phyloP scores from a whole-genome alignment of 2,113 vertebrate species.

The Egretta garzetta region DNA sequence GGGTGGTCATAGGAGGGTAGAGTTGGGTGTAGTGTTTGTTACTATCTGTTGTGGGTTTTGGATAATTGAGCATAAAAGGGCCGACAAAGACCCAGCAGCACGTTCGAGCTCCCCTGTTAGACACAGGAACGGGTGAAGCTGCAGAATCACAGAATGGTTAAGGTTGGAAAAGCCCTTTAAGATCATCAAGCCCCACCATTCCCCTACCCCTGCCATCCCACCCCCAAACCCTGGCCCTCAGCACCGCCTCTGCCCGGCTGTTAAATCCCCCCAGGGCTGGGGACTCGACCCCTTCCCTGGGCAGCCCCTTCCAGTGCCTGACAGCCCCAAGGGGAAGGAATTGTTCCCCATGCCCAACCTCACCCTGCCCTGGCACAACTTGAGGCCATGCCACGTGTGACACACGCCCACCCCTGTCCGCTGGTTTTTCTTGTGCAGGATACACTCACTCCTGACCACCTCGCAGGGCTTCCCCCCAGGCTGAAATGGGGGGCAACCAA shows the following conservation, averaged over 20 bases:
- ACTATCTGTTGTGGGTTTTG: neutral
- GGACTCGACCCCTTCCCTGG: too few relatives aligned
- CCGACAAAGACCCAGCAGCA: neutral
- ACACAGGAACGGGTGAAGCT: neutral
- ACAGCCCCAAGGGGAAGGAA: too few relatives aligned
- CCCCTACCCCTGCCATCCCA: too few relatives aligned
- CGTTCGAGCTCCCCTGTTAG: rapidly evolving
- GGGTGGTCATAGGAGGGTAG: neutral
- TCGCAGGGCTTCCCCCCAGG: neutral
- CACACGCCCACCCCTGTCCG: rapidly evolving
- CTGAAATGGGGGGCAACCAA: neutral
- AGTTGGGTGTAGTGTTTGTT: neutral
- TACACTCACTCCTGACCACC: neutral
- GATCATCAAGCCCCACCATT: too few relatives aligned
- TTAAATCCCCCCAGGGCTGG: too few relatives aligned
- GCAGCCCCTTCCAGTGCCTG: too few relatives aligned
- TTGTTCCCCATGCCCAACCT: too few relatives aligned
- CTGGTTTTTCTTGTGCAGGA: neutral
- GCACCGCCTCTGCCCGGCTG: too few relatives aligned
- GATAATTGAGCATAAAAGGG: neutral
- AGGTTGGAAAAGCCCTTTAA: too few relatives aligned
- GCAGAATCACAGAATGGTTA: neutral
- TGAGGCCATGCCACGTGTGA: too few relatives aligned
- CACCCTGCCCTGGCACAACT: too few relatives aligned
- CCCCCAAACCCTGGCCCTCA: too few relatives aligned